Base-by-base conservation (phyloP, 2,888 invertebrate species). In the Netelia virgata region DNA sequence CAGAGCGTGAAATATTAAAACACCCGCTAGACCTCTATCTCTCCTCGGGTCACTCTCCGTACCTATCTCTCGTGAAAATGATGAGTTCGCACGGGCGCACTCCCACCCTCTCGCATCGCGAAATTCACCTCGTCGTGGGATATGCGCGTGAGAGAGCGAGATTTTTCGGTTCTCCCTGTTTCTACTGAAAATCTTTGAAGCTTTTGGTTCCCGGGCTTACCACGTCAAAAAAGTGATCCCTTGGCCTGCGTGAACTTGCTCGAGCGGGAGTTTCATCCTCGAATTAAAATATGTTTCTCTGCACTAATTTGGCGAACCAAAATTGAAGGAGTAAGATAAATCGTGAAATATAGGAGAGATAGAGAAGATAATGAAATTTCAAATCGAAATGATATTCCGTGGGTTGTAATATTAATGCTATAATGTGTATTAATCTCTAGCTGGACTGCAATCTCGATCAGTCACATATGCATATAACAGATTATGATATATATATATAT, bases 1-100 rank as follows among this genome's bases (percentile, higher is more conserved):
- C 57, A 61, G 66, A 75, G 47, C 63, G 75, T 88, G 73, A 89
- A 89, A 88, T 88, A 89, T 89, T 88, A 84, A 89, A 87, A 83
- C 76, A 86, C 86, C 89, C 89, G 73, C 53, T 88, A 88, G 89
- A 88, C 83, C 78, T 68, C 68, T 70, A 59, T 82, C 82, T 82
- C 79, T 82, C 63, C 78, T 74, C 72, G 59, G 76, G 80, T 83
- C 83, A 77, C 76, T 69, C 76, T 85, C 79, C 57, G 68, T 23
- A 72, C 72, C 70, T 82, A 72, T 75, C 70, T 82, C 75, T 72
- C 66, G 64, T 20, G 68, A 85, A 85, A 82, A 85, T 82, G 82
- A 85, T 85, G 82, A 82, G 75, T 85, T 85, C 84, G 61, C 75
- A 82, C 82, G 78, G 61, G 70, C 61, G 36, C 64, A n/a, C 53